phyloP scores from a whole-genome alignment of 2,888 invertebrate species.

The Ceratothoa steindachneri region DNA sequence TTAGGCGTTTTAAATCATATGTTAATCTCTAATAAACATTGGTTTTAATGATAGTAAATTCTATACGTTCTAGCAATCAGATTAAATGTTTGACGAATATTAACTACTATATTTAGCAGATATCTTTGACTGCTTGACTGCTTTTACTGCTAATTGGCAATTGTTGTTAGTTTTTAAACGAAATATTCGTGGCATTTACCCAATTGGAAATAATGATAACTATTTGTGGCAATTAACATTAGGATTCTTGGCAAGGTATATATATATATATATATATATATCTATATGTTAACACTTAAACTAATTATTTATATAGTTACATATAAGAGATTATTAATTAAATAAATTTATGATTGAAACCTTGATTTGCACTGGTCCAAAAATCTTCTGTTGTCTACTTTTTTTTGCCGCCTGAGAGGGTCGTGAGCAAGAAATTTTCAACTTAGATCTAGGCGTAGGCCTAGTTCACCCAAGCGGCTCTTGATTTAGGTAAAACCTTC shows the following conservation, averaged over 20 bases:
- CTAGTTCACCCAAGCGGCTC: constrained; percentile 8
- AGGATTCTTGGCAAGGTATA: not conserved
- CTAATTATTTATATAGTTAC: not conserved
- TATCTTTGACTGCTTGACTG: not conserved
- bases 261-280: not conserved
- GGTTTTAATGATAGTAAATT: not conserved
- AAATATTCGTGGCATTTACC: not conserved
- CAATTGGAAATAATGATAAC: not conserved
- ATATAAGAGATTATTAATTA: not conserved
- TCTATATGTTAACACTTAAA: too few species aligned
- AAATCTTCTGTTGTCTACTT: constrained; percentile 13
- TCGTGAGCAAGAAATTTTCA: constrained; percentile 9
- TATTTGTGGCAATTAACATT: not conserved
- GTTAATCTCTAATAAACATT: not conserved
- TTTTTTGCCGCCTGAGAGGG: constrained; percentile 6
- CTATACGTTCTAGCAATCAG: not conserved
- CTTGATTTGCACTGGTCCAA: constrained; percentile 7
- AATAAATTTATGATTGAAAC: not conserved
- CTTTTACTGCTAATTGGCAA: not conserved
- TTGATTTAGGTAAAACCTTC: constrained; percentile 9
- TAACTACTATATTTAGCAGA: not conserved
- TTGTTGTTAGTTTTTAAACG: not conserved
- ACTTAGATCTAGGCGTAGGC: constrained; percentile 9
- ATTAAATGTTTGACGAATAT: not conserved
- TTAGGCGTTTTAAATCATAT: not conserved